phyloP scores from a whole-genome alignment of 2,113 vertebrate genomes.

The Callithrix jacchus region DNA sequence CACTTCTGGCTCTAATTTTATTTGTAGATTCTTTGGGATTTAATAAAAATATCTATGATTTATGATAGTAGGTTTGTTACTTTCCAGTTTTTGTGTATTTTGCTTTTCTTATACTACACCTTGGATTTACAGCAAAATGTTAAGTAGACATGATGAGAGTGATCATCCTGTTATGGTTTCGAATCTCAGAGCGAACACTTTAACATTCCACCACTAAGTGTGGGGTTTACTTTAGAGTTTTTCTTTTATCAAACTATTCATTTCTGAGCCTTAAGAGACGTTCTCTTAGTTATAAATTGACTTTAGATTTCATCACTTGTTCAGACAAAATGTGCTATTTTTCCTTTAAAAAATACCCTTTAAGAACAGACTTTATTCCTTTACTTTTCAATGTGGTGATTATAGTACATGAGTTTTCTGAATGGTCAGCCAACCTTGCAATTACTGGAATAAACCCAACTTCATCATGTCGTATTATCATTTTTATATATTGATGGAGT shows the following conservation, averaged over 20 bases:
- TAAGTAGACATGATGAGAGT: too few relatives aligned
- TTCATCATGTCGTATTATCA: background rate
- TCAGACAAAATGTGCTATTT: background rate
- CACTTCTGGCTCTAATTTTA: too few relatives aligned
- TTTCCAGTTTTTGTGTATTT: too few relatives aligned
- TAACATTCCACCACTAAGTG: too few relatives aligned
- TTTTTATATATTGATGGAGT: background rate
- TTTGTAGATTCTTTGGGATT: too few relatives aligned
- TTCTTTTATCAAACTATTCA: background rate
- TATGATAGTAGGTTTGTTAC: too few relatives aligned
- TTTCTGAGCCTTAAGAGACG: background rate
- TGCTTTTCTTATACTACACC: too few relatives aligned
- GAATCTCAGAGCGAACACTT: too few relatives aligned
- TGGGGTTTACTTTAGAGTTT: too few relatives aligned
- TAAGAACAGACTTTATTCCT: background rate
- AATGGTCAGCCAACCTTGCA: background rate
- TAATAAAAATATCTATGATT: too few relatives aligned
- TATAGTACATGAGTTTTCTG: background rate
- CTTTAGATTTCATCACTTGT: background rate
- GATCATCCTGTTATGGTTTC: too few relatives aligned
- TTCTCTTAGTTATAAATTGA: background rate
- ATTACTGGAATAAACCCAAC: background rate
- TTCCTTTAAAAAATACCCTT: background rate
- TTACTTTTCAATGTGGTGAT: background rate
- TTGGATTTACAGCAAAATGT: too few relatives aligned